These are phyloP conservation scores for Ginglymostoma cirratum DNA, from an alignment of 2,113 vertebrate species.

Conservation along the genomic window DNA sequence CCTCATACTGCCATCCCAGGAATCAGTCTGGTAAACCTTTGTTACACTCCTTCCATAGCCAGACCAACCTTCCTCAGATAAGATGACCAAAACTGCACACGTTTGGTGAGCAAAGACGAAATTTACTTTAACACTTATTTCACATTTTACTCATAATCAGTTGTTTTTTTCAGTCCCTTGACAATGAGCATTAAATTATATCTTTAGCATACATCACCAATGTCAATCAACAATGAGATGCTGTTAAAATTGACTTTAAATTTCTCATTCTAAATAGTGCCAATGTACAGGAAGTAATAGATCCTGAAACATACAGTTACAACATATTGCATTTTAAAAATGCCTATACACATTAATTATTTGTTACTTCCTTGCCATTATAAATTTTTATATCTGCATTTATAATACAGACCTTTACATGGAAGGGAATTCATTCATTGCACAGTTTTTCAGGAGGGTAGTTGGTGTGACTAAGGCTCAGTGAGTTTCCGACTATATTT, in stretches of 20 bases:
- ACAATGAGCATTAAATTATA: background rate
- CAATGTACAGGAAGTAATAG: background rate
- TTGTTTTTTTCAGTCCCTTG: background rate
- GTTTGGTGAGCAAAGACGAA: background rate
- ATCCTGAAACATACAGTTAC: background rate
- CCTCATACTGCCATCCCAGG: no score
- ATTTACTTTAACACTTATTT: background rate
- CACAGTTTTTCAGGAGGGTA: no score
- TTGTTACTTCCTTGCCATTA: background rate
- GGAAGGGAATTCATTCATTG: no score
- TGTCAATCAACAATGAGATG: background rate
- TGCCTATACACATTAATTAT: background rate
- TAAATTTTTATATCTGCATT: background rate
- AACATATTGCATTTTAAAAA: background rate
- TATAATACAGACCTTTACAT: background rate
- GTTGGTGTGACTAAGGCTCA: no score
- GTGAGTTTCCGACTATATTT: no score
- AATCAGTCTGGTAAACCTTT: no score
- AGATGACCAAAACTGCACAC: no score
- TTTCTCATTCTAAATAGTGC: background rate
- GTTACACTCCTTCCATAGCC: no score
- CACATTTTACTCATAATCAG: background rate
- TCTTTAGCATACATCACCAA: background rate
- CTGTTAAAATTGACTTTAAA: background rate
- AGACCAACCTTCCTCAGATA: no score